phyloP scores from a whole-genome alignment of 2,888 invertebrate genomes.

The Drosophila nr. perissopoda region DNA sequence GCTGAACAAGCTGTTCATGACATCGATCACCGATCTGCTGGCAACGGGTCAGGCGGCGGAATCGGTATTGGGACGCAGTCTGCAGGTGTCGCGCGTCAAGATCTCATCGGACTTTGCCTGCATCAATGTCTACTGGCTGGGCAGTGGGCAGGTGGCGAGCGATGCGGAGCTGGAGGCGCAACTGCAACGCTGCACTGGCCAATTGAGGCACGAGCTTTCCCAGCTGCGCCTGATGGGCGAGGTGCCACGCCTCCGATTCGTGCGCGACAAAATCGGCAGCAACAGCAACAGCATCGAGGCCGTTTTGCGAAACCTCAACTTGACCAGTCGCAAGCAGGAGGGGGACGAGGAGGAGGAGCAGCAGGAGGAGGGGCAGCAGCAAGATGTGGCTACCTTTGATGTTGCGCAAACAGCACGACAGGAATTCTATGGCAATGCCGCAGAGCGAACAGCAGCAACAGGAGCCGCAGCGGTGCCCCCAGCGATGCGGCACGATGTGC shows the following conservation, averaged over 20 bases:
- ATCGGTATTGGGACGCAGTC: conserved; percentile 88
- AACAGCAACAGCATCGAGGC: conserved; percentile 87
- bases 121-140: conserved; percentile 91
- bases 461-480: conserved; percentile 85
- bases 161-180: conserved; percentile 86
- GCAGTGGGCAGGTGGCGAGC: conserved; percentile 84
- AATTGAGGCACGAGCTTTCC: conserved; percentile 90
- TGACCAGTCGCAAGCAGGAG: conserved; percentile 8
- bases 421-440: conserved; percentile 57
- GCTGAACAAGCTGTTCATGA: conserved; percentile 93
- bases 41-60: conserved; percentile 89
- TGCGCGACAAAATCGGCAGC: conserved; percentile 88
- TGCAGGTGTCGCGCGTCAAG: conserved; percentile 90
- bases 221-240: conserved; percentile 90
- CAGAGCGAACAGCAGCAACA: conserved; percentile 69
- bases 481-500: conserved; percentile 89
- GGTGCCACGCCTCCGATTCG: conserved; percentile 90
- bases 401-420: conserved; percentile 36
- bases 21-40: conserved; percentile 91
- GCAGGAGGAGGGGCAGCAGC: background rate
- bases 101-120: conserved; percentile 88
- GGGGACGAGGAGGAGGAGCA: background rate
- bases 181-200: conserved; percentile 87
- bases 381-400: conserved; percentile 30
- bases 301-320: conserved; percentile 84